Conservation (phyloP, 1,140 invertebrate species). For the Colletes gigas region DNA sequence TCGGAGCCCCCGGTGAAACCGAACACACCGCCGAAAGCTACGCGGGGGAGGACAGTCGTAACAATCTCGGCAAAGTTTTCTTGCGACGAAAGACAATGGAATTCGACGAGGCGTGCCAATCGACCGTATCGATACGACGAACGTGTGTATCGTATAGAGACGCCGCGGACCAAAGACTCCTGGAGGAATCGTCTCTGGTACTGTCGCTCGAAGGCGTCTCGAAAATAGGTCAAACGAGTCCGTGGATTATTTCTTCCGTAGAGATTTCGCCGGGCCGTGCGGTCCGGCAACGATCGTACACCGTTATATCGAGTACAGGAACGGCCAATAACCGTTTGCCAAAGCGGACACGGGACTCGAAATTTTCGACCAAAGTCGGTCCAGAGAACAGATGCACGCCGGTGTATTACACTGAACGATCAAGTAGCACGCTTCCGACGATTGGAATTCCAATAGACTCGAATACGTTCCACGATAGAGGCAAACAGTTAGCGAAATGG, state of each 20-base stretch:
- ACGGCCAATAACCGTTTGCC: not conserved
- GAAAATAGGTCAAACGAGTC: constrained; percentile 7
- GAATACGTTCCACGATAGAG: not conserved
- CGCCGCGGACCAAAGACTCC: not conserved
- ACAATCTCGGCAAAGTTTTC: constrained; percentile 11
- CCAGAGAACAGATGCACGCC: not conserved
- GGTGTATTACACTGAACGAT: not conserved
- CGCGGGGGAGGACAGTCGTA: not conserved
- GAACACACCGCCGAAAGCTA: not conserved
- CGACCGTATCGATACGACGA: constrained; percentile 16
- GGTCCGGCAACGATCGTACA: not conserved
- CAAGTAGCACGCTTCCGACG: constrained; percentile 1
- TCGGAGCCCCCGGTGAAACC: not conserved
- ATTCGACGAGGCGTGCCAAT: constrained; percentile 40
- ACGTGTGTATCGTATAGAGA: not conserved
- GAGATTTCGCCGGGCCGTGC: not conserved
- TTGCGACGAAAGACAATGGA: constrained; percentile 43
- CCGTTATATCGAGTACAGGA: not conserved
- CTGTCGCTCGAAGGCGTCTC: not conserved
- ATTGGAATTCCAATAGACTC: constrained; percentile 30
- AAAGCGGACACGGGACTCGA: not conserved
- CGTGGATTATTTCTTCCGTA: not conserved
- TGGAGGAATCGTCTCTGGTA: not conserved
- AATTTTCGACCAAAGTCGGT: not conserved
- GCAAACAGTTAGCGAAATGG: constrained; percentile 28